Evolutionary conservation across 2,797 vertebrate genomes (phyloP).

Genomic region (Lemur catta): DNA sequence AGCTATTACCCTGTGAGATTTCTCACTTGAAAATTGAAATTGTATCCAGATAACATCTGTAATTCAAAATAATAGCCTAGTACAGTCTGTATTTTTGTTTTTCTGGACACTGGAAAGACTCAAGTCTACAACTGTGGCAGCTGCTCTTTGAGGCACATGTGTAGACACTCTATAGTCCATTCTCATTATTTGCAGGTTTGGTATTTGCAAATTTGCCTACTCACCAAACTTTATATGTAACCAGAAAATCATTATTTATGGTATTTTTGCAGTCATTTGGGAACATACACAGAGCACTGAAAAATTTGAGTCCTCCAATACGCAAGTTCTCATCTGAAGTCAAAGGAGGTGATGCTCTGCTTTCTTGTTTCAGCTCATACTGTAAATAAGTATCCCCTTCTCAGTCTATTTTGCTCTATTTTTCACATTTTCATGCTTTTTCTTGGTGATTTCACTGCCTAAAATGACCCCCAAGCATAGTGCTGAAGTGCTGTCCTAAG

Average conservation of each 20-base stretch:
- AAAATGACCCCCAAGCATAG: not conserved
- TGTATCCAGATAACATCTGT: conserved; percentile 75
- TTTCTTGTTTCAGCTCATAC: not conserved
- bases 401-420: not conserved
- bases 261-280: not conserved
- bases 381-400: not conserved
- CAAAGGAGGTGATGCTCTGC: not conserved
- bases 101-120: conserved; percentile 12
- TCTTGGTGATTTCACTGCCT: not conserved
- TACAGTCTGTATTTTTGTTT: conserved; percentile 65
- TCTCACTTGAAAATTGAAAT: conserved; percentile 56
- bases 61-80: conserved; percentile 68
- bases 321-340: not conserved
- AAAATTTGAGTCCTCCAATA: not conserved
- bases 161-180: not conserved
- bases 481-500: not conserved
- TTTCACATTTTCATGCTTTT: not conserved
- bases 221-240: not conserved
- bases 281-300: not conserved
- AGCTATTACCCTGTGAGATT: conserved; percentile 43
- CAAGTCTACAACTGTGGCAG: conserved; percentile 8
- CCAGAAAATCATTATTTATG: not conserved
- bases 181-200: not conserved
- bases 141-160: not conserved
- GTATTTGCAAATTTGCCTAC: not conserved